Evolutionary conservation across 2,113 vertebrate species (phyloP).

Genomic region (Chaenocephalus aceratus): DNA sequence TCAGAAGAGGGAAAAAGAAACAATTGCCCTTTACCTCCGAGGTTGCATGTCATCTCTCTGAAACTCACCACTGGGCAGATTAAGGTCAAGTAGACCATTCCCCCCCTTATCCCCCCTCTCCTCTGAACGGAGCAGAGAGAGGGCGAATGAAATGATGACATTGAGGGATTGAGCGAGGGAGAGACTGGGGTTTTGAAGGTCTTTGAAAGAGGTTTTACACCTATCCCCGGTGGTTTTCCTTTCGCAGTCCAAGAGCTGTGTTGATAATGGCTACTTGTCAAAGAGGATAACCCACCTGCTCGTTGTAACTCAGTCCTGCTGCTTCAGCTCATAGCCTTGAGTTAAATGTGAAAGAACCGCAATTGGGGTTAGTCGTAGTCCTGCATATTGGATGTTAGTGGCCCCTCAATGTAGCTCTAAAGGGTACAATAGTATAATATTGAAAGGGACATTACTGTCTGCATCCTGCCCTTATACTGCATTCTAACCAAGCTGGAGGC

Average conservation of each 20-base stretch:
- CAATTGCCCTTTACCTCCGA: slow-evolving; percentile 84
- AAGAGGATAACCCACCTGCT: slow-evolving; percentile 74
- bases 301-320: slow-evolving; percentile 63
- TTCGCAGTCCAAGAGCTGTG: slow-evolving; percentile 65
- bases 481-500: background rate
- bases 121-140: slow-evolving; percentile 70
- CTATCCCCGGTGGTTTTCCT: slow-evolving; percentile 75
- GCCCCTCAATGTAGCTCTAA: slow-evolving; percentile 26
- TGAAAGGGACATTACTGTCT: slow-evolving; percentile 23
- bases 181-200: slow-evolving; percentile 75
- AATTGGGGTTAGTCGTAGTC: slow-evolving; percentile 32
- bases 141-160: slow-evolving; percentile 73
- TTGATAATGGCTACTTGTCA: slow-evolving; percentile 81
- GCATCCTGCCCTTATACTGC: background rate
- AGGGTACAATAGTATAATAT: slow-evolving; percentile 15
- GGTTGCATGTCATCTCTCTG: slow-evolving; percentile 84
- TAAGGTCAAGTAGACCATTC: slow-evolving; percentile 84
- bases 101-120: slow-evolving; percentile 36
- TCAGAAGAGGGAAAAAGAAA: slow-evolving; percentile 76
- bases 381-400: slow-evolving; percentile 35
- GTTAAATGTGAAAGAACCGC: slow-evolving; percentile 59
- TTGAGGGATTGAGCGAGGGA: slow-evolving; percentile 65
- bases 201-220: slow-evolving; percentile 81
- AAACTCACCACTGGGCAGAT: slow-evolving; percentile 82
- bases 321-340: slow-evolving; percentile 57